Base-by-base conservation (phyloP, 2,888 invertebrate genomes). In the Eilema depressum region DNA sequence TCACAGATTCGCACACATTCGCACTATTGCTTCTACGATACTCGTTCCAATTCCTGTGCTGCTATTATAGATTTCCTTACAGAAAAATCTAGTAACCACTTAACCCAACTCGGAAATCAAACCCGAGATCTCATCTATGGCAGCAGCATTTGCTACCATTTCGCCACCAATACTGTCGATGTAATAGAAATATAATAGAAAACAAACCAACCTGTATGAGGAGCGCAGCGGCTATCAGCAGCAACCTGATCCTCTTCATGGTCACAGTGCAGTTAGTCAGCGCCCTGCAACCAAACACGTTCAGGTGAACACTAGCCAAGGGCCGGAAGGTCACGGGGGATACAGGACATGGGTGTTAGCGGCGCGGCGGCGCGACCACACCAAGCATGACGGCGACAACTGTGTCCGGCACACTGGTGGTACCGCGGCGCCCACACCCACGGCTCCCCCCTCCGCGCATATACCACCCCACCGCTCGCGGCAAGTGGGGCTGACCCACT, bases 161-260 rank as follows among this genome's bases (percentile, higher is more conserved):
- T n/a, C 10, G n/a, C n/a, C 8, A 53, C n/a, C n/a, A 53, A 10
- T 53, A 2, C n/a, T 2, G 5, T 3, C 7, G 47, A 20, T 47
- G 10, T 53, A 53, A n/a, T 17, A 23, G 25, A 14, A 25, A n/a
- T n/a, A 17, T 20, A 63, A 28, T 7, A 64, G 20, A 33, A 60
- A 60, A 62, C 57, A 56, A 59, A 87, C 94, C 85, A 75, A 95
- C 95, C 95, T 93, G 89, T 87, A 95, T 81, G 66, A 95, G 93
- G 90, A 95, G 92, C 92, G 92, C 89, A 83, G 91, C 94, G 82
- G 95, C 83, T 84, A 92, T 90, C 88, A 94, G 89, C 89, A 95
- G 85, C 82, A 95, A 82, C 85, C 94, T 94, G 89, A 92, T 95
- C 92, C 94, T 93, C 94, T 91, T 95, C 95, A 95, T 95, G 87